Conservation (phyloP, 2,113 vertebrate genomes). For the Cacatua alba region DNA sequence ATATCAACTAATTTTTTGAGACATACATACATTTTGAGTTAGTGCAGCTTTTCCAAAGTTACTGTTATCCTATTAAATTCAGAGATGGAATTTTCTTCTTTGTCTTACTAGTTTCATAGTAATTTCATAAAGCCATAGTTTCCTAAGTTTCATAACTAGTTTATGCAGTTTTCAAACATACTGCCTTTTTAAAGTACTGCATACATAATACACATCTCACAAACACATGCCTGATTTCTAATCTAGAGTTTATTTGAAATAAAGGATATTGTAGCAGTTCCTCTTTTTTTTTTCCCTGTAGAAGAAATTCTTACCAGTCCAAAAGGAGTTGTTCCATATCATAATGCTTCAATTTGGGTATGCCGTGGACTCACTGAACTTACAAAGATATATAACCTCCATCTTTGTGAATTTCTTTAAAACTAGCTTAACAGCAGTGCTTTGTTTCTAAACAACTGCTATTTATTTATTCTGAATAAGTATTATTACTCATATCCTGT, state of each 20-base stretch:
- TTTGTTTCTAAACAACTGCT: constrained; percentile 33
- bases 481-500: constrained; percentile 6
- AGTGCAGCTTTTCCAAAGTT: neutral
- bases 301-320: neutral
- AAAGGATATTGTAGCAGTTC: neutral
- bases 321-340: neutral
- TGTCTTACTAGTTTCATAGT: neutral
- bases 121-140: neutral
- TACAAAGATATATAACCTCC: neutral
- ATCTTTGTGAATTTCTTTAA: neutral
- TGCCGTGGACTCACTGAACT: neutral
- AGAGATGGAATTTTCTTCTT: neutral
- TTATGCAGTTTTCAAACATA: neutral
- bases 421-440: neutral
- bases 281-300: neutral
- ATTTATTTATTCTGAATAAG: neutral
- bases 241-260: neutral
- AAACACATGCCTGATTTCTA: neutral
- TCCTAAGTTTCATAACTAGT: neutral
- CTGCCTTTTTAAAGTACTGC: neutral
- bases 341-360: neutral
- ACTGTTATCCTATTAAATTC: neutral
- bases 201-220: neutral
- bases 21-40: neutral
- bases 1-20: neutral